Percentiles rank a stretch among this genome's conserved stretches.
Evolutionary conservation across 2,113 vertebrate species (phyloP).

Genomic region (Lanius ludovicianus): DNA sequence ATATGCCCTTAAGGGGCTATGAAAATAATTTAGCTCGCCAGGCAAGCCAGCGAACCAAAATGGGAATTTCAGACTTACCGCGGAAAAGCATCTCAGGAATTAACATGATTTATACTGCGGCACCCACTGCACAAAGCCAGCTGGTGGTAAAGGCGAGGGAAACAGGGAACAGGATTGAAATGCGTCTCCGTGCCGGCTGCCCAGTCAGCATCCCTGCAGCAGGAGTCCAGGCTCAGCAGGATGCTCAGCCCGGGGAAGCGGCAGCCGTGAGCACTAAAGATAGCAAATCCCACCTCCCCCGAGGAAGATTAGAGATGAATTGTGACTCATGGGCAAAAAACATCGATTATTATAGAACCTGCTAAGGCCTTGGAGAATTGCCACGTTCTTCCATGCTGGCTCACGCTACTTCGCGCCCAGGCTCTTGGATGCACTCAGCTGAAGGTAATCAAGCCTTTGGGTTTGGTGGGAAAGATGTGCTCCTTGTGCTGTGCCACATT

Average conservation of each 20-base stretch:
- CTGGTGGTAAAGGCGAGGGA: not conserved
- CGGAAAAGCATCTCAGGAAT: conserved; percentile 59
- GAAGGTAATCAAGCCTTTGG: not conserved
- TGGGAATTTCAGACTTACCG: conserved; percentile 58
- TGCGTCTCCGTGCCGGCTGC: fast-evolving
- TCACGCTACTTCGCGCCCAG: not conserved
- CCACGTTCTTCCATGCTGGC: not conserved
- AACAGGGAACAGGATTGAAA: not conserved
- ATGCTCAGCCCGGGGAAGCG: not conserved
- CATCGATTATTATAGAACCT: not conserved
- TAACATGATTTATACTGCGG: conserved; percentile 54
- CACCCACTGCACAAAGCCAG: conserved; percentile 35
- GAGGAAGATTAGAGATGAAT: conserved; percentile 15
- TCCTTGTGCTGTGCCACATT: not conserved
- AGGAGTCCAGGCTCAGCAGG: not conserved
- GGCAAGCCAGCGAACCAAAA: conserved; percentile 47
- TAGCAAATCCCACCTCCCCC: conserved; percentile 16
- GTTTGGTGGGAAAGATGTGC: not conserved
- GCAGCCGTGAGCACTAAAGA: not conserved
- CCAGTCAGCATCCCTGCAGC: conserved; percentile 33
- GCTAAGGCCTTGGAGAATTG: not conserved
- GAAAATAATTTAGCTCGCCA: conserved; percentile 65
- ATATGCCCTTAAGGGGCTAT: conserved; percentile 66
- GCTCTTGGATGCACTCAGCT: not conserved
- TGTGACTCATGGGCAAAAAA: conserved; percentile 27